phyloP scores from a whole-genome alignment of 2,888 invertebrate genomes.

The Balanococcus diminutus region DNA sequence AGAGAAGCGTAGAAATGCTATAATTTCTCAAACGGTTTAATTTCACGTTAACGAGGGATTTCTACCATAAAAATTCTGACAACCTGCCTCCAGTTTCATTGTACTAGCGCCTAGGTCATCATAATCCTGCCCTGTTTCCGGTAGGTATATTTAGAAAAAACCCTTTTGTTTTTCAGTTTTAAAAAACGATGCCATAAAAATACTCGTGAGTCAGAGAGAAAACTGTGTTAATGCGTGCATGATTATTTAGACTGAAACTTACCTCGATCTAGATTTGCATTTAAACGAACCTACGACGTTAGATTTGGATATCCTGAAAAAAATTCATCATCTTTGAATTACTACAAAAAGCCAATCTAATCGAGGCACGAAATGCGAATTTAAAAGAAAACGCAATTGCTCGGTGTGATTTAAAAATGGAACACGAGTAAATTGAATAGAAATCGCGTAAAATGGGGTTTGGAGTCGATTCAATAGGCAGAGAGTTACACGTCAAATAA shows the following conservation, averaged over 20 bases:
- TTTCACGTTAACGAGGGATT: background rate
- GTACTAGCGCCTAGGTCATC: background rate
- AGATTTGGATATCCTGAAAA: conserved; percentile 35
- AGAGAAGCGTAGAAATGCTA: too few relatives aligned
- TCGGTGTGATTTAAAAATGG: background rate
- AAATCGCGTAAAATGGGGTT: background rate
- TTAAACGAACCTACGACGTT: conserved; percentile 22
- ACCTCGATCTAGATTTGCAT: conserved; percentile 20
- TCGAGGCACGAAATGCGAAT: background rate
- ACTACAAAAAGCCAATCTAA: background rate
- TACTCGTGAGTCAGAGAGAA: background rate
- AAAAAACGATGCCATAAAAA: background rate
- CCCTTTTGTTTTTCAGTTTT: background rate
- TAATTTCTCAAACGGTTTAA: background rate
- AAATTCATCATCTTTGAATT: background rate
- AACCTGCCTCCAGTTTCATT: background rate
- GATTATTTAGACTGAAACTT: conserved; percentile 7
- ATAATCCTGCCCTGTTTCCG: background rate
- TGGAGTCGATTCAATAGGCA: background rate
- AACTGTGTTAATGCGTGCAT: background rate
- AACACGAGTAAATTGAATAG: background rate
- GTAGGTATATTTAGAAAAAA: background rate
- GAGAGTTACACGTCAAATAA: background rate
- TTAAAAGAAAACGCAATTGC: background rate
- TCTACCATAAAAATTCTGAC: background rate